Percentiles rank a stretch among this genome's conserved stretches.
These are phyloP conservation scores for Eilema griseolum DNA, from an alignment of 2,888 invertebrate species.

Conservation along the genomic window DNA sequence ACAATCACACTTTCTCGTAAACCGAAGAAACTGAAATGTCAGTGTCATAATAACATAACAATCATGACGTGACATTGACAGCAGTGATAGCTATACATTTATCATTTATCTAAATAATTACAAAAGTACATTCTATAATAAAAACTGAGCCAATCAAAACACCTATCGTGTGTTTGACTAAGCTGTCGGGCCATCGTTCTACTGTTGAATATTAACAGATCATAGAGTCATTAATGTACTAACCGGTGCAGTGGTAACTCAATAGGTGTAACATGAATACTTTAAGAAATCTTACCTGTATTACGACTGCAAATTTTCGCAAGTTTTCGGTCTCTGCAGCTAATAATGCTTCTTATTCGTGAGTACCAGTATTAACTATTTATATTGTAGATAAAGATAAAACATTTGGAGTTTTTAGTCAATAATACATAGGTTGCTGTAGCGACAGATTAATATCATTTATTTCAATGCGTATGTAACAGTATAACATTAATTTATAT, in stretches of 20 bases:
- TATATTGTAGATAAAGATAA: neutral
- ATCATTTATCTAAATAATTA: neutral
- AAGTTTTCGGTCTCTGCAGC: constrained; percentile 69
- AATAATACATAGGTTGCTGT: neutral
- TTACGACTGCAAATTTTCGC: constrained; percentile 50
- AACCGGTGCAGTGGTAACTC: constrained; percentile 11
- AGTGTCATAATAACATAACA: no score
- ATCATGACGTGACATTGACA: neutral
- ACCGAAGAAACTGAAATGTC: no score
- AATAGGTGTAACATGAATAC: constrained; percentile 65
- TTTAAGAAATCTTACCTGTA: constrained; percentile 54
- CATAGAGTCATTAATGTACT: neutral
- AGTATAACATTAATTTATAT: neutral
- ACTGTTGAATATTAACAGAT: neutral
- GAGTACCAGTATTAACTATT: constrained; percentile 54
- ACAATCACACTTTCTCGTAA: no score
- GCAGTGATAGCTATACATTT: neutral
- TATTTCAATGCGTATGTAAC: neutral
- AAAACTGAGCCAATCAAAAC: neutral
- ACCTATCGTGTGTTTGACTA: neutral
- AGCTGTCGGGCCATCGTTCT: neutral
- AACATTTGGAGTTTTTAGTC: neutral
- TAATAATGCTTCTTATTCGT: constrained; percentile 72
- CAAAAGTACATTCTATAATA: neutral
- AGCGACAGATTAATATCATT: neutral